A percentile compares a stretch with the other conserved stretches of the same genome.
Conservation (phyloP, 1,140 invertebrate genomes). For the Maconellicoccus hirsutus region DNA sequence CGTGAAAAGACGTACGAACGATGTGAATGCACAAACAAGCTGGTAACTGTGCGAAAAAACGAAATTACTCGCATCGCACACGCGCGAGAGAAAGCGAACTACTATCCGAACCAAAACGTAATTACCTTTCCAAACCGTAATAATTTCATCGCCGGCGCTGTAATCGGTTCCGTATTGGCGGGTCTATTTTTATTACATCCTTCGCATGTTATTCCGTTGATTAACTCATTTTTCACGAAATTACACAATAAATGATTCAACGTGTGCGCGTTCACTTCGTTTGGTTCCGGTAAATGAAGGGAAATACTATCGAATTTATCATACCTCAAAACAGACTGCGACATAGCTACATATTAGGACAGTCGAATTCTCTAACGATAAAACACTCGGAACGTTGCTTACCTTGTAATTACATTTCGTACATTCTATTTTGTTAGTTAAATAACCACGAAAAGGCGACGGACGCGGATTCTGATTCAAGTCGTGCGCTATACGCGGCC, state of each 20-base stretch:
- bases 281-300: constrained; percentile 51
- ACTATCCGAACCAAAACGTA: no score
- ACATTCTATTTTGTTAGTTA: constrained; percentile 26
- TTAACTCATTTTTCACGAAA: constrained; percentile 70
- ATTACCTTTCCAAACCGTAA: constrained; percentile 71
- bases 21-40: constrained; percentile 76
- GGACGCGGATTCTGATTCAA: constrained; percentile 25
- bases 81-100: no score
- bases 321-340: constrained; percentile 67
- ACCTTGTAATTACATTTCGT: constrained; percentile 25
- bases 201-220: constrained; percentile 71
- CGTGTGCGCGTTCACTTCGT: constrained; percentile 40
- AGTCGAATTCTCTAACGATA: not conserved
- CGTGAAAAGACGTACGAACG: constrained; percentile 68
- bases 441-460: constrained; percentile 24
- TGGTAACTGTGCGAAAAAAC: constrained; percentile 47
- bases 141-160: constrained; percentile 60
- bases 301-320: constrained; percentile 84
- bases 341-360: constrained; percentile 28
- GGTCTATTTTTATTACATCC: constrained; percentile 50
- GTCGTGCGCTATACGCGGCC: not conserved
- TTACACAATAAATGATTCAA: constrained; percentile 59
- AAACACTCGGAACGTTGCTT: not conserved
- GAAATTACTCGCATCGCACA: no score
- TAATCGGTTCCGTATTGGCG: constrained; percentile 34